Evolutionary conservation across 1,140 invertebrate species (phyloP), one percentile per base, ranked within the genome.

Genomic region (Aphelenchoides besseyi): DNA sequence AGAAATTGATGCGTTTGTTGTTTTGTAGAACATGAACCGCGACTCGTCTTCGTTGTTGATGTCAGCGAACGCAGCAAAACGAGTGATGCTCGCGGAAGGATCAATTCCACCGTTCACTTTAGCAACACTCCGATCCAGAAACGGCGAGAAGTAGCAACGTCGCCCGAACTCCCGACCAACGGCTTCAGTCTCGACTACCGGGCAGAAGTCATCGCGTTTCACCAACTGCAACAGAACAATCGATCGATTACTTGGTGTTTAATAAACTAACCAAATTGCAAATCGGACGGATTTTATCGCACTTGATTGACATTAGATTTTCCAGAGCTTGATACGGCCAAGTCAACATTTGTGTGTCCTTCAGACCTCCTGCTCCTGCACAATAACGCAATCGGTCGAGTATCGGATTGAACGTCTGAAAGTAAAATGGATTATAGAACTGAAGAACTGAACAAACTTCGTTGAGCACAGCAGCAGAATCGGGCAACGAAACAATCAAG

Each of bases 101-200:
- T 48, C 41, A 23, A 12, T 23, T 66, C 78, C 80, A 85, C 88
- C 68, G 91, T 88, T 68, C 89, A 89, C 41, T 89, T 89, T 78
- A 92, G 91, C 35, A 92, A 85, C 79, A 92, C 90, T 70, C 0
- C 95, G 88, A 8, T 89, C 89, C 29, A 97, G 87, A 83, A 97
- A 96, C 0, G 93, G 92, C 28, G 93, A 93, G 0, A 97, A 87
- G 76, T 90, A 94, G 33, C 92, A 91, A 2, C 90, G 89, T 66
- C 89, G 89, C 0, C 91, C 89, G 29, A 95, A 87, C 84, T 96
- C 93, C n/a, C 91, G 86, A 0, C 92, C 92, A 0, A 87, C 87
- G 0, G 89, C 90, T 29, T 88, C 88, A 0, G 91, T 82, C 3
- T 86, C 90, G 5, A 88, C 83, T n/a, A 89, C 88, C 0, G 91